These are phyloP conservation scores for Molossus alvarezi DNA, from an alignment of 2,797 vertebrate genomes.

Conservation along the genomic window DNA sequence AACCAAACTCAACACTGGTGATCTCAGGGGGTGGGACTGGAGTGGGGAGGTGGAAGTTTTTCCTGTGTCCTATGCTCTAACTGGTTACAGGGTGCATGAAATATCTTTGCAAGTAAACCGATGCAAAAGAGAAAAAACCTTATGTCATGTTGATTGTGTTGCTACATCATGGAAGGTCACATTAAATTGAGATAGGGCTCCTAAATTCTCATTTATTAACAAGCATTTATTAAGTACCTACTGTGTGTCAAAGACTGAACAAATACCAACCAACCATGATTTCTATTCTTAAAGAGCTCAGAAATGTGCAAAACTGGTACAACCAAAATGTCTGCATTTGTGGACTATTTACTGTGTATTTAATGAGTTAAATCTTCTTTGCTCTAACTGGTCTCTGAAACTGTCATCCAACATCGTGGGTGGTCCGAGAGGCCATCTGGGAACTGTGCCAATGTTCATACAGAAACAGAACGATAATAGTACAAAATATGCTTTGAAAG, in stretches of 20 bases:
- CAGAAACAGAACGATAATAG: background rate
- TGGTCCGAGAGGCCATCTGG: slow-evolving; percentile 44
- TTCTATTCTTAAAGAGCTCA: background rate
- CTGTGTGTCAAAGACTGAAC: slow-evolving; percentile 8
- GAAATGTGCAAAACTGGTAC: slow-evolving; percentile 2
- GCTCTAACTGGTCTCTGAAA: slow-evolving; percentile 44
- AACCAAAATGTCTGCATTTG: slow-evolving; percentile 24
- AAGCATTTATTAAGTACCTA: background rate
- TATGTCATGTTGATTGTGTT: background rate
- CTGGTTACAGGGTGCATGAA: background rate
- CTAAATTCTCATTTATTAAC: slow-evolving; percentile 51
- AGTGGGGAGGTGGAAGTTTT: background rate
- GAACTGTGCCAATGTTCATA: slow-evolving; percentile 36
- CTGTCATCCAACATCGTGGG: slow-evolving; percentile 26
- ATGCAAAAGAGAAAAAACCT: slow-evolving; percentile 21
- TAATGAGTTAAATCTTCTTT: slow-evolving; percentile 40
- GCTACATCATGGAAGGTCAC: background rate
- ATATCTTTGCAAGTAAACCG: slow-evolving; percentile 13
- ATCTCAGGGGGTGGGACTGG: background rate
- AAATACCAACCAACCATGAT: background rate
- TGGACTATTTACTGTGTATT: slow-evolving; percentile 26
- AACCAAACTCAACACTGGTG: slow-evolving; percentile 20
- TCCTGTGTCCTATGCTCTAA: slow-evolving; percentile 32
- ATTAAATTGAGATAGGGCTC: background rate
- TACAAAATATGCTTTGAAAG: slow-evolving; percentile 9